Evolutionary conservation across 2,797 vertebrate genomes (phyloP), one percentile per base, ranked within the genome.

Genomic region (Philypnodon macrostomus): DNA sequence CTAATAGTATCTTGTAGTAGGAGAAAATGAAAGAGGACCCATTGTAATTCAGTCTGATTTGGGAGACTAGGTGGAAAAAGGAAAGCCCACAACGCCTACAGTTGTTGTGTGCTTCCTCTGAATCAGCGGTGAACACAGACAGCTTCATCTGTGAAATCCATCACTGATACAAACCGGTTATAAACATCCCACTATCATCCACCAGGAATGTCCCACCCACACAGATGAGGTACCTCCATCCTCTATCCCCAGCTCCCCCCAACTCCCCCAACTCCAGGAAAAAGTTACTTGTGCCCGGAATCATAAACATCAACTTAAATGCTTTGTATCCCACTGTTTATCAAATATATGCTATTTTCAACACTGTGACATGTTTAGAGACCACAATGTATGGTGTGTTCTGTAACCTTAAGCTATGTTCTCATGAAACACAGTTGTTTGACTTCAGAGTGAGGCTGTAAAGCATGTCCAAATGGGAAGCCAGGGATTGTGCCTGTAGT

Each of bases 181-280:
- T 71, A 50, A 72, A 84, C 67, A 56, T 23, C 56, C 56, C 67
- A 14, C 63, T 66, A 78, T 81, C 73, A 84, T 80, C 67, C 24
- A 11, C 37, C 37, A 52, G 81, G 74, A 86, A 81, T 82, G 75
- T 78, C 36, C 58, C 61, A 72, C 80, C 81, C 73, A 80, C 81
- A 74, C 49, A 3, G n/a, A n/a, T n/a, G n/a, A n/a, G n/a, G n/a
- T n/a, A n/a, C n/a, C n/a, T n/a, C n/a, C n/a, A n/a, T n/a, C 52
- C 63, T 67, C 60, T 52, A 63, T 47, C 56, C 50, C 47, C 51
- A 60, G n/a, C 40, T 45, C 7, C 5, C n/a, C 34, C 33, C 5
- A 17, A 44, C 15, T 12, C 26, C 41, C 31, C 17, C 9, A n/a
- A n/a, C n/a, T n/a, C n/a, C n/a, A n/a, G 55, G 10, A 50, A 64